Percentiles rank a stretch among this genome's conserved stretches.
Evolutionary conservation across 1,140 invertebrate species (phyloP).

Genomic region (Proctacanthus coquilletti): DNA sequence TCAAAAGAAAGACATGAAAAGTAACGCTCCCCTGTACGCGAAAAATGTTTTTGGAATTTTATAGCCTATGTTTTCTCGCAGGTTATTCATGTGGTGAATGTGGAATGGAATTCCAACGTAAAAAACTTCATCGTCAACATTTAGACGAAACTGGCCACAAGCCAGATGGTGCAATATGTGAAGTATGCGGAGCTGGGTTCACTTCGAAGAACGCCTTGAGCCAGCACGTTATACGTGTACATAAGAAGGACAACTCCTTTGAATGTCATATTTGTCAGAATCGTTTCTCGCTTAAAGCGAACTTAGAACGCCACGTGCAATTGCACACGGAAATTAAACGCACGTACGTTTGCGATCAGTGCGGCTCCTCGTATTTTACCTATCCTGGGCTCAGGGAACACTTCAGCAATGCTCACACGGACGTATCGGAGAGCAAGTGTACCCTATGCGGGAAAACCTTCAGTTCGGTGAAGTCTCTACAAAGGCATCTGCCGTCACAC

Average conservation of each 20-base stretch:
- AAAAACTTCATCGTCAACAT: constrained; percentile 25
- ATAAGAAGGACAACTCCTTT: constrained; percentile 27
- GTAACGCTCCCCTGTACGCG: constrained; percentile 12
- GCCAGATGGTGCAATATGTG: constrained; percentile 26
- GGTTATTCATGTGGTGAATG: constrained; percentile 27
- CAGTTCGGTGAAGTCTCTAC: constrained; percentile 33
- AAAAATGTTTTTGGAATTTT: constrained; percentile 3
- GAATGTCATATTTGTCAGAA: constrained; percentile 31
- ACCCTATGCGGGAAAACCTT: constrained; percentile 27
- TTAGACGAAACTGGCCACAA: constrained; percentile 27
- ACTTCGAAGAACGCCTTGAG: constrained; percentile 23
- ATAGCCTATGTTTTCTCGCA: constrained; percentile 2
- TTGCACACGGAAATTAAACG: constrained; percentile 28
- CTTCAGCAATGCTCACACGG: constrained; percentile 26
- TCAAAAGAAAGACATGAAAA: constrained; percentile 29
- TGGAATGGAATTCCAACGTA: constrained; percentile 21
- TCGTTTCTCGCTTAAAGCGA: constrained; percentile 27
- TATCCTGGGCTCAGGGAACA: constrained; percentile 28
- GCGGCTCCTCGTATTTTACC: constrained; percentile 29
- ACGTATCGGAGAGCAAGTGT: constrained; percentile 24
- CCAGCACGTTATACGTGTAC: constrained; percentile 26
- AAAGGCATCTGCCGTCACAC: constrained; percentile 72
- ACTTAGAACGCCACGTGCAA: constrained; percentile 27
- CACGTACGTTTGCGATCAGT: constrained; percentile 27
- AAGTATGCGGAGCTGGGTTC: constrained; percentile 25